Evolutionary conservation across 2,113 vertebrate species (phyloP).

Genomic region (Anser brachyrhynchus): DNA sequence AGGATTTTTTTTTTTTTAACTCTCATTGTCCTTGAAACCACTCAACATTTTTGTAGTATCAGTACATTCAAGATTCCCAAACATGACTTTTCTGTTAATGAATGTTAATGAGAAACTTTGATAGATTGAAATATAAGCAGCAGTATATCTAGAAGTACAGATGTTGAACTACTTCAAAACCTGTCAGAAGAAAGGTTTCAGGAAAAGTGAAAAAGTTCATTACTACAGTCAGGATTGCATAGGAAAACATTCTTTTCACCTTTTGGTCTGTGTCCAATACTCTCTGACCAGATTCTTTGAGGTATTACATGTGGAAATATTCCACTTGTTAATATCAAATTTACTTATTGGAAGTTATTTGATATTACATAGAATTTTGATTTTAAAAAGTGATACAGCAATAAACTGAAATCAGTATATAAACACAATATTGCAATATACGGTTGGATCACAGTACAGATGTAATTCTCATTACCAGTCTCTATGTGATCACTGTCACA

Average conservation of each 20-base stretch:
- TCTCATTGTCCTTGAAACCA: background rate
- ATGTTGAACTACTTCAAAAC: background rate
- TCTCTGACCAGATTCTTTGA: too few species aligned
- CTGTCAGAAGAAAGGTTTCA: background rate
- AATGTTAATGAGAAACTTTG: background rate
- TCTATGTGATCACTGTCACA: too few species aligned
- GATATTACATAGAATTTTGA: too few species aligned
- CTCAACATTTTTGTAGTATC: background rate
- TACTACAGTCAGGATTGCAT: background rate
- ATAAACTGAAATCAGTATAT: too few species aligned
- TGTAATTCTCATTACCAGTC: too few species aligned
- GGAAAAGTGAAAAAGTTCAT: background rate
- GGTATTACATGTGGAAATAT: too few species aligned
- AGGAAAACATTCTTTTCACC: background rate
- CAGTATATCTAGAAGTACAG: background rate
- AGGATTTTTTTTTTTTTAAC: background rate
- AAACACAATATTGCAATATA: too few species aligned
- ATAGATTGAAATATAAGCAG: background rate
- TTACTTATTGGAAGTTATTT: too few species aligned
- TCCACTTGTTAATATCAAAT: too few species aligned
- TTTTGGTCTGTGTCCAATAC: background rate
- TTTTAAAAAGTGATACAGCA: too few species aligned
- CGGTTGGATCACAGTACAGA: too few species aligned
- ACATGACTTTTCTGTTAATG: background rate
- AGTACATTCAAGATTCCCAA: background rate